Evolutionary conservation across 1,140 invertebrate genomes (phyloP), one percentile per base, ranked within the genome.

Genomic region (Sinonovacula constricta): DNA sequence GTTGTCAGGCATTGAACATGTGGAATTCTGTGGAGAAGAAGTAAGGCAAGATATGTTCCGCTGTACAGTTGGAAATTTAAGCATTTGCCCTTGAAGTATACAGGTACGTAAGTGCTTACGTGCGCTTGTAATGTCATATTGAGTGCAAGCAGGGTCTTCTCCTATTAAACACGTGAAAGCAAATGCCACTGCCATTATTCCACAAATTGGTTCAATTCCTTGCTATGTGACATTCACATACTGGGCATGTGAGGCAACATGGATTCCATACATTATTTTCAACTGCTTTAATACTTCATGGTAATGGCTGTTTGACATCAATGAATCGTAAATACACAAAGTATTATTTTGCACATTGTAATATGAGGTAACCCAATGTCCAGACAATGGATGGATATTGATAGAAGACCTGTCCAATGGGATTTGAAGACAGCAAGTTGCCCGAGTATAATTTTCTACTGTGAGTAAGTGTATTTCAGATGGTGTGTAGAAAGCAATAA

Each of bases 361-460:
- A 67, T 26, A 67, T 67, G 63, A 49, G n/a, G 3, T 34, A 26
- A 67, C 45, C 63, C 63, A 67, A 28, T 67, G 63, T 67, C 63
- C 36, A 3, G 36, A 34, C 24, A 67, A 28, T 45, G 63, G 63
- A 51, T 67, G 63, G 5, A 67, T 67, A 53, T 67, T 67, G 5
- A 67, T 14, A 4, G 36, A 34, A 24, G 31, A 30, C 51, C 36
- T 49, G 26, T 67, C 36, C 3, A 67, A 30, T 34, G 5, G 63
- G 4, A 34, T 3, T 49, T 2, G 36, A 15, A 24, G 63, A 24
- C 26, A 51, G n/a, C 45, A 22, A 49, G 36, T 67, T 5, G 60
- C 3, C 26, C 45, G n/a, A 67, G 4, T 28, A 14, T 3, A 3
- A 26, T 30, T 24, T 45, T 10, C 7, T 45, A 18, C 18, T 45